Conservation (phyloP, 2,797 vertebrate species). For the Ctenochaetus hawaiiensis region DNA sequence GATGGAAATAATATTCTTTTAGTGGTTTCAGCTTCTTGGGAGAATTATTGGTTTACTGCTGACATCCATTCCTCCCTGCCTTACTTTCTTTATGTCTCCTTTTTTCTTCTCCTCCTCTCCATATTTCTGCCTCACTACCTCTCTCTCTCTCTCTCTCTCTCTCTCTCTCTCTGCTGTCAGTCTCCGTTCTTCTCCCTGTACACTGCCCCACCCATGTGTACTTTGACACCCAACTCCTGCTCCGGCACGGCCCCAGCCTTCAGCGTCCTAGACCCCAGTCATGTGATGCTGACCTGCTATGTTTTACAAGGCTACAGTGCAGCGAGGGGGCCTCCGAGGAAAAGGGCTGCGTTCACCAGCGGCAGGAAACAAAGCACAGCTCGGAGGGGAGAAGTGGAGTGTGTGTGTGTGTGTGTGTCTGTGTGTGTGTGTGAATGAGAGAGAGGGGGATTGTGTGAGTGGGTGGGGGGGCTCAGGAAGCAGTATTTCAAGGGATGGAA, state of each 20-base stretch:
- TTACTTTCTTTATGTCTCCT: slow-evolving; percentile 31
- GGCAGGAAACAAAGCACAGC: slow-evolving; percentile 76
- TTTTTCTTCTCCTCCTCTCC: slow-evolving; percentile 7
- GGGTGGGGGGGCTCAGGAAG: slow-evolving; percentile 63
- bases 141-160: slow-evolving; percentile 30
- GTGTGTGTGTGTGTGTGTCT: slow-evolving; percentile 33
- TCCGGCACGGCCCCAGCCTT: slow-evolving; percentile 38
- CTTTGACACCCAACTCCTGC: slow-evolving; percentile 73
- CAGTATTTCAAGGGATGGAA: slow-evolving; percentile 78
- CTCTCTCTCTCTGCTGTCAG: slow-evolving; percentile 44
- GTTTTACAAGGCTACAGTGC: slow-evolving; percentile 80
- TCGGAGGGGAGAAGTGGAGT: slow-evolving; percentile 44
- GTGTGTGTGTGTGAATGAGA: slow-evolving; percentile 36
- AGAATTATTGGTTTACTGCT: slow-evolving; percentile 55
- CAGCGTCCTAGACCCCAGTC: slow-evolving; percentile 75
- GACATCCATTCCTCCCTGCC: slow-evolving; percentile 34
- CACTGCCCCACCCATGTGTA: slow-evolving; percentile 71
- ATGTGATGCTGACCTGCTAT: slow-evolving; percentile 80
- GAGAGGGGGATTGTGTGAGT: slow-evolving; percentile 24
- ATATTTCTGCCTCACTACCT: slow-evolving; percentile 31
- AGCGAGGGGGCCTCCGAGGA: slow-evolving; percentile 67
- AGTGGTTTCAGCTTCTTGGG: slow-evolving; percentile 50
- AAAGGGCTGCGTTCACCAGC: slow-evolving; percentile 70
- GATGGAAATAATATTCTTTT: slow-evolving; percentile 65
- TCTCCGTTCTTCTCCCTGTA: slow-evolving; percentile 30